These are phyloP conservation scores for Thumatha senex DNA, from an alignment of 2,888 invertebrate species.

Conservation along the genomic window DNA sequence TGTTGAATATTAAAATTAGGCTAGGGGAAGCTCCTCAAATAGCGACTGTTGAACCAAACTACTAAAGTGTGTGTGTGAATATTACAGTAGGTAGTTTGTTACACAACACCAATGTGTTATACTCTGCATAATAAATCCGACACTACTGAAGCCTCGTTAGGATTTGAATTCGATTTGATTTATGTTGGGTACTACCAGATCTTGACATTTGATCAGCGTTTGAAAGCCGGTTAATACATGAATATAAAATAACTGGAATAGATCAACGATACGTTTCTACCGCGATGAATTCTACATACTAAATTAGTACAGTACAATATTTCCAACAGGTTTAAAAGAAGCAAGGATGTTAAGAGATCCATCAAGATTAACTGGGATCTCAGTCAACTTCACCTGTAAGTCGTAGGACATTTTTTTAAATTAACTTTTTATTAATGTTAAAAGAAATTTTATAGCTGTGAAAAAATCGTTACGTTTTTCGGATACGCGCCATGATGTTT, in stretches of 20 bases:
- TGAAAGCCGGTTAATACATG: not conserved
- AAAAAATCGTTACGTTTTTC: no score
- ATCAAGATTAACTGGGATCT: no score
- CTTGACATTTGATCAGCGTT: slow-evolving; percentile 1
- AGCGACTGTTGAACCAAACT: slow-evolving; percentile 29
- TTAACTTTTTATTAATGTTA: no score
- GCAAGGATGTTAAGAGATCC: no score
- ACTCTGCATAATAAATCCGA: slow-evolving; percentile 45
- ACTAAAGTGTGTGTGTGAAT: slow-evolving; percentile 35
- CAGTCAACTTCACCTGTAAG: no score
- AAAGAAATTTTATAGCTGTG: no score
- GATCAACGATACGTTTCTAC: not conserved
- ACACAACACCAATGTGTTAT: slow-evolving; percentile 30
- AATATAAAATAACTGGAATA: not conserved
- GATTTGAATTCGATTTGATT: no score
- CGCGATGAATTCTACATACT: not conserved
- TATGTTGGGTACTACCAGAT: slow-evolving; percentile 14
- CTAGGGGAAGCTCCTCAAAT: slow-evolving; percentile 14
- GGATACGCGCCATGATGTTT: no score
- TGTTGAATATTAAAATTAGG: slow-evolving; percentile 34
- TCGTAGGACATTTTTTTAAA: no score
- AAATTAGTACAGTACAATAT: no score
- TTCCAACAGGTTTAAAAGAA: no score
- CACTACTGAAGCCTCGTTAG: slow-evolving; percentile 17
- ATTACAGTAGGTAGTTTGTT: slow-evolving; percentile 37